Base-by-base conservation (phyloP, 2,113 vertebrate genomes). In the Cairina moschata region DNA sequence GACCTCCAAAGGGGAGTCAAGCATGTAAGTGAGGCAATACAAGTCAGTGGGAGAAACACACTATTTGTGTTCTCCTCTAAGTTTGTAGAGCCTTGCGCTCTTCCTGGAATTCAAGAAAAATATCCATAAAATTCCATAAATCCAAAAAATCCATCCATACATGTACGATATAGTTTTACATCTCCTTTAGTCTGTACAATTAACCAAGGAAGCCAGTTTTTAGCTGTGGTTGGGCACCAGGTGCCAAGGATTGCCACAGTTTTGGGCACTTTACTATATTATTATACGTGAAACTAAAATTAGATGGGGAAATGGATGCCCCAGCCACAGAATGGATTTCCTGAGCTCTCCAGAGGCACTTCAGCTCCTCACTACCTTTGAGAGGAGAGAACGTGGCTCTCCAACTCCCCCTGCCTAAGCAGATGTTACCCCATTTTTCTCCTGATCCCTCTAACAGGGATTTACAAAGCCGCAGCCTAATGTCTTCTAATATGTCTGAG, bases 211-310 rank as follows among this genome's bases (percentile, higher is more conserved):
- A 59, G 58, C 20, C 58, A 59, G 58, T n/a, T n/a, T 59, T 59
- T 34, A 59, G 11, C 58, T 21, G 32, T 59, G 18, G 58, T 34
- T 22, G 32, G 32, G 16, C 58, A 59, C 17, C 58, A 34, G 58
- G 31, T 59, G 32, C 58, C 32, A 59, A 34, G 32, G n/a, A 23
- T 59, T 59, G 31, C 21, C 58, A 59, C 5, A 13, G 22, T 34
- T 42, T 90, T 60, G 67, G 74, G 42, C 42, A 48, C 62, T 85
- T 91, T 60, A 46, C 60, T 17, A 25, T 81, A 81, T 73, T 23
- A 63, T 44, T 83, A 65, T 16, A 36, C 66, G 7, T 7, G 50
- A 95, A 88, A 83, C 36, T 44, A 46, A 86, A 90, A 74, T 86
- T 56, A 65, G 66, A 59, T 20, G n/a, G 55, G 32, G 54, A 46